Evolutionary conservation across 2,797 vertebrate genomes (phyloP).

Genomic region (Poecilia gillii): DNA sequence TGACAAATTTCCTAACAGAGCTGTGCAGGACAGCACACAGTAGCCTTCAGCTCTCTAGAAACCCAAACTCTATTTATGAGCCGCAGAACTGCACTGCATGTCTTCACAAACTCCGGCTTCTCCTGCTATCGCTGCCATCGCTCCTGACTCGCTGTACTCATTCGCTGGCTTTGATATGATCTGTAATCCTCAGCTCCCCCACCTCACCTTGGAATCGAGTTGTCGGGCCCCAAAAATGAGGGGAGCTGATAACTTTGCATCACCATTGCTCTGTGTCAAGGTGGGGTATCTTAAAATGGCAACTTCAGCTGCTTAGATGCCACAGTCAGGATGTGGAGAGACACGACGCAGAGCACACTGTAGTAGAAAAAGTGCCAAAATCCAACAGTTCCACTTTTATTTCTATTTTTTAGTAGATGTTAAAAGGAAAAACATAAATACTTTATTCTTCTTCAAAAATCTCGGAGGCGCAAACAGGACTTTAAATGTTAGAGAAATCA

Average conservation of each 20-base stretch:
- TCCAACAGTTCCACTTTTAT: background rate
- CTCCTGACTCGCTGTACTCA: slow-evolving; percentile 45
- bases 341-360: background rate
- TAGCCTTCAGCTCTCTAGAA: slow-evolving; percentile 43
- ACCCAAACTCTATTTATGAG: slow-evolving; percentile 50
- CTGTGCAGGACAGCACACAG: slow-evolving; percentile 18
- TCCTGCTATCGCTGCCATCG: slow-evolving; percentile 61
- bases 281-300: slow-evolving; percentile 29
- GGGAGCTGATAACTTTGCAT: slow-evolving; percentile 62
- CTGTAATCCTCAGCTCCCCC: slow-evolving; percentile 73
- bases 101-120: slow-evolving; percentile 50
- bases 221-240: slow-evolving; percentile 55
- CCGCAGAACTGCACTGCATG: slow-evolving; percentile 41
- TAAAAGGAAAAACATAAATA: slow-evolving; percentile 17
- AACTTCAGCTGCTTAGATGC: slow-evolving; percentile 18
- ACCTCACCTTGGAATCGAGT: slow-evolving; percentile 62
- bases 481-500: slow-evolving; percentile 15
- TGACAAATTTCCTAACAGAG: slow-evolving; percentile 9
- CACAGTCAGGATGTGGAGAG: background rate
- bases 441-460: slow-evolving; percentile 21
- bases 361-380: background rate
- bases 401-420: slow-evolving; percentile 8
- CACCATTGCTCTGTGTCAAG: slow-evolving; percentile 45
- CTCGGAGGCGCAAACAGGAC: slow-evolving; percentile 29
- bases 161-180: slow-evolving; percentile 73